These are phyloP conservation scores for Noctua janthina DNA, from an alignment of 2,888 invertebrate species.

Conservation along the genomic window DNA sequence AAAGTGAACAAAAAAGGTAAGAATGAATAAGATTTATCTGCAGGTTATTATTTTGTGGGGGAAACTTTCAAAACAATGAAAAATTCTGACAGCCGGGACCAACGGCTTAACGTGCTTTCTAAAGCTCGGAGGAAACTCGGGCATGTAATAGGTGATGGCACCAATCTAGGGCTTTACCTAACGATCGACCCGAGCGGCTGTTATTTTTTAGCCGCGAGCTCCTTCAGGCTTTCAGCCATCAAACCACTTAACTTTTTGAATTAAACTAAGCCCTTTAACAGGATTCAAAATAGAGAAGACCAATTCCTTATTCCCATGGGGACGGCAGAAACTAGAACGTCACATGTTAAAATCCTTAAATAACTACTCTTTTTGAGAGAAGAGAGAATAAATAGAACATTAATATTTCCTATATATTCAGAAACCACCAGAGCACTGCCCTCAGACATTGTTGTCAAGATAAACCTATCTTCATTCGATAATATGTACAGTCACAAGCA, in stretches of 20 bases:
- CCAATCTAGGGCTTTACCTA: no score
- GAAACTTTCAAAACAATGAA: not conserved
- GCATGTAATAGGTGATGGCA: no score
- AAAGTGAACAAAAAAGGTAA: no score
- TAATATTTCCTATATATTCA: not conserved
- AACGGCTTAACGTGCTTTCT: no score
- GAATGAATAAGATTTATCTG: not conserved
- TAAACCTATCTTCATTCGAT: not conserved
- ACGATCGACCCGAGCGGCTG: no score
- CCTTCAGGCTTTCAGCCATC: not conserved
- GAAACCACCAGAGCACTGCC: not conserved
- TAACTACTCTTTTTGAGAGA: not conserved
- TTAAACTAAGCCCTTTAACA: not conserved
- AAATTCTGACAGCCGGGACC: not conserved
- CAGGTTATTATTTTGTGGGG: not conserved
- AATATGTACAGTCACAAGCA: conserved; percentile 34
- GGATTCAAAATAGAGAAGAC: not conserved
- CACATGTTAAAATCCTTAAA: not conserved
- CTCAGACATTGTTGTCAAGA: not conserved
- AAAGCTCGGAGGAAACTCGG: no score
- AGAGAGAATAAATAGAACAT: not conserved
- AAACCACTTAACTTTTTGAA: not conserved
- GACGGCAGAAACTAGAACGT: not conserved
- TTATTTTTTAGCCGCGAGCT: no score
- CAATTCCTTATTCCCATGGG: not conserved